A percentile compares a stretch with the other conserved stretches of the same genome.
Conservation (phyloP, 2,797 vertebrate species). For the Tenualosa ilisha region DNA sequence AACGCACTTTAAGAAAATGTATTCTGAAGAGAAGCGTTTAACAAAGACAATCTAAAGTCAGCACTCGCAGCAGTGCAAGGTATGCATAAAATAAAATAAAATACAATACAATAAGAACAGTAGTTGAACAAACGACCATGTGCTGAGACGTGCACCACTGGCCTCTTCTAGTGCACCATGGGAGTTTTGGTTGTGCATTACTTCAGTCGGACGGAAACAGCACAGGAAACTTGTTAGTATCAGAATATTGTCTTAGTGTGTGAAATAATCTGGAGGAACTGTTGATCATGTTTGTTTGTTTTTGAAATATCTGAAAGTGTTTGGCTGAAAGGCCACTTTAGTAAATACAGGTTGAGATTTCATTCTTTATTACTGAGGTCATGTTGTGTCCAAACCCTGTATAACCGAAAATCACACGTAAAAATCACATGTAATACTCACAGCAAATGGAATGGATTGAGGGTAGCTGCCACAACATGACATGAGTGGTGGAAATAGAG, state of each 20-base stretch:
- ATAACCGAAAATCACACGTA: background rate
- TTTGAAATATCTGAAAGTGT: background rate
- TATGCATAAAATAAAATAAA: constrained; percentile 49
- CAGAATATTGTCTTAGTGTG: background rate
- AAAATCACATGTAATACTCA: background rate
- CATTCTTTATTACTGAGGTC: background rate
- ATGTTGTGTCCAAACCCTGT: background rate
- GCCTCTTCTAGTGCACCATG: background rate
- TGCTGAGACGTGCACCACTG: background rate
- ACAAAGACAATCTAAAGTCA: constrained; percentile 76
- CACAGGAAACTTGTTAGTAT: background rate
- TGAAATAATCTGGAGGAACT: background rate
- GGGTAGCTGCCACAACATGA: background rate
- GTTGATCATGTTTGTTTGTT: background rate
- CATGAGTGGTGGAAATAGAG: background rate
- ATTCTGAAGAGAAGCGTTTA: constrained; percentile 66
- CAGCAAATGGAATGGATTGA: background rate
- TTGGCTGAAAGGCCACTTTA: background rate
- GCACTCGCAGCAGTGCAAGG: constrained; percentile 60
- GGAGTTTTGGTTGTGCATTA: background rate
- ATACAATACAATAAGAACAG: background rate
- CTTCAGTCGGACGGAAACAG: background rate
- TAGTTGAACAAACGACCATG: background rate
- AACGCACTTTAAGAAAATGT: constrained; percentile 69
- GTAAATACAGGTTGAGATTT: background rate